These are phyloP conservation scores for Pipra filicauda DNA, from an alignment of 2,113 vertebrate genomes.

Conservation along the genomic window DNA sequence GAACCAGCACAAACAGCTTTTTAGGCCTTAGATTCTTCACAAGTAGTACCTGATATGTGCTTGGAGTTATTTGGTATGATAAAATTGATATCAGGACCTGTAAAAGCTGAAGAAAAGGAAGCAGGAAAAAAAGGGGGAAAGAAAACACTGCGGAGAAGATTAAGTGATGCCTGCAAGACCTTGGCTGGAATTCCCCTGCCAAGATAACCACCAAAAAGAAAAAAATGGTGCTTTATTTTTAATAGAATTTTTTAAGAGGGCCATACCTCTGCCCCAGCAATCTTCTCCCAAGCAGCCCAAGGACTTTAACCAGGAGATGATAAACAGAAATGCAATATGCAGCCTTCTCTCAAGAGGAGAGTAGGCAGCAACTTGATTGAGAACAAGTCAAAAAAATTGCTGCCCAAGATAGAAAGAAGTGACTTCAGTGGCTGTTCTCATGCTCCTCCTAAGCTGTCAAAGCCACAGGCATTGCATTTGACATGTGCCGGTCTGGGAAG, in stretches of 20 bases:
- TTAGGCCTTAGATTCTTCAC: not conserved
- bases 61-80: not conserved
- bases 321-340: not conserved
- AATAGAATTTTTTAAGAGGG: not conserved
- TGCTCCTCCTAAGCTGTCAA: not conserved
- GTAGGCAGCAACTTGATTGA: not conserved
- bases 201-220: not conserved
- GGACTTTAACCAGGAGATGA: not conserved
- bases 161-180: not conserved
- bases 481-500: accelerated
- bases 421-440: not conserved
- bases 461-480: not conserved
- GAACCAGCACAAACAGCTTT: not conserved
- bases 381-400: not conserved
- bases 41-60: not conserved
- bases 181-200: not conserved
- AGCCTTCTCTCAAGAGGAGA: not conserved
- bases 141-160: not conserved
- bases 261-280: not conserved
- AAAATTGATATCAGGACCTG: not conserved
- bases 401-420: not conserved
- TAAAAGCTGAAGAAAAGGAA: not conserved
- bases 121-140: accelerated
- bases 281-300: not conserved
- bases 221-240: not conserved